Conservation (phyloP, 2,113 vertebrate species). For the Cisticola juncidis region DNA sequence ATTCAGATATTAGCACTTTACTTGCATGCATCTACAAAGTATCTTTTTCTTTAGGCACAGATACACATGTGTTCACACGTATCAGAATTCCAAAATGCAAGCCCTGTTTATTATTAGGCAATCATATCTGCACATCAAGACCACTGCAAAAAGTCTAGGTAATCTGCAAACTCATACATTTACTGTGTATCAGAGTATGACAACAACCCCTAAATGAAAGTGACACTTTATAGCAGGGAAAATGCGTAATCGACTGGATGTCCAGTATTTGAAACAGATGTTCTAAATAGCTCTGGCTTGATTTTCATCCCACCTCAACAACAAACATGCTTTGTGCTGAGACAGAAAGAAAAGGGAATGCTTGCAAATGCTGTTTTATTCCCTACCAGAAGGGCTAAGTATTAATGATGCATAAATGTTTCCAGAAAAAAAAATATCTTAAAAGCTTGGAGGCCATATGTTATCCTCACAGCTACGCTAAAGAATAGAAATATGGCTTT, state of each 20-base stretch:
- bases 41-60: neutral
- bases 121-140: neutral
- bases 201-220: neutral
- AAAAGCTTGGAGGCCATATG: conserved; percentile 27
- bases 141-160: neutral
- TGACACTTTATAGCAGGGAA: neutral
- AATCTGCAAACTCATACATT: neutral
- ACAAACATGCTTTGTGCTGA: neutral
- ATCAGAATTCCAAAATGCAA: neutral
- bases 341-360: neutral
- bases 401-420: conserved; percentile 44
- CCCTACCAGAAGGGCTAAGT: conserved; percentile 6
- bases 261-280: neutral
- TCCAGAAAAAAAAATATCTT: conserved; percentile 13
- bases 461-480: neutral
- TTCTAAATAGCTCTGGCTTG: neutral
- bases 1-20: neutral
- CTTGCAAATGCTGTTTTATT: neutral
- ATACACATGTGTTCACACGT: rapidly evolving
- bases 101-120: neutral
- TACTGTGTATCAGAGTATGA: neutral
- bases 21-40: neutral
- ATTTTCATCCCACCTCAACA: neutral
- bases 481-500: neutral
- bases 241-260: neutral